Evolutionary conservation across 2,888 invertebrate genomes (phyloP).

Genomic region (Acronicta leporina): DNA sequence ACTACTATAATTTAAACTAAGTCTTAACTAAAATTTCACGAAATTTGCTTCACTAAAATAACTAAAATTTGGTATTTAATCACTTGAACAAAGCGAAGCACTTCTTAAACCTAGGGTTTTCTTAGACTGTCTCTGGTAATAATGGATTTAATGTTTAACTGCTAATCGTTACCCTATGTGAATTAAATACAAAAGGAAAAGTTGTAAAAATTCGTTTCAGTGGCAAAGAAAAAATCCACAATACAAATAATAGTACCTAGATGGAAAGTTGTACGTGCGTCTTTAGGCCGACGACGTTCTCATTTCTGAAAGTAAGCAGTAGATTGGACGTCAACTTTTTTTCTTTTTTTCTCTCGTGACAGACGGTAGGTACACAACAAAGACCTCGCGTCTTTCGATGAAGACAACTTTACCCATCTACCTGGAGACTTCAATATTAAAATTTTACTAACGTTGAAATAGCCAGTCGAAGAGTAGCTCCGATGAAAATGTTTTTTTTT

Average conservation of each 20-base stretch:
- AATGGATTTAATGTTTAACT: conserved; percentile 21
- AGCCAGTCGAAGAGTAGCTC: conserved; percentile 26
- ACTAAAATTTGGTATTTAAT: too few species aligned
- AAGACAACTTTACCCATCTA: conserved; percentile 67
- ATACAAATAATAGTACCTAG: conserved; percentile 57
- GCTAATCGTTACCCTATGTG: conserved; percentile 36
- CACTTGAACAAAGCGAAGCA: too few species aligned
- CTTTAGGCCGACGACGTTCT: conserved; percentile 69
- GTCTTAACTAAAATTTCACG: too few species aligned
- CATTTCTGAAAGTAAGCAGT: conserved; percentile 81
- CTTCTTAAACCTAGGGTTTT: too few species aligned
- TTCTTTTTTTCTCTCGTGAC: conserved; percentile 70
- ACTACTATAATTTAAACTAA: too few species aligned
- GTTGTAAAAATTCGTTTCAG: conserved; percentile 47
- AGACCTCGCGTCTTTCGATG: conserved; percentile 71
- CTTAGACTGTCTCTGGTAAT: too few species aligned
- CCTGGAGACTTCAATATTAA: conserved; percentile 62
- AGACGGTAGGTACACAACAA: conserved; percentile 71
- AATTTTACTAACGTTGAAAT: conserved; percentile 50
- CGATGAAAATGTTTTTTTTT: conserved; percentile 13
- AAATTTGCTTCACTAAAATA: too few species aligned
- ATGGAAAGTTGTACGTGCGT: conserved; percentile 67
- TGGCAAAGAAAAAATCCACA: conserved; percentile 51
- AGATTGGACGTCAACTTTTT: conserved; percentile 81
- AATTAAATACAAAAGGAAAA: conserved; percentile 51